Evolutionary conservation across 2,113 vertebrate species (phyloP).

Genomic region (Crotalus viridis): DNA sequence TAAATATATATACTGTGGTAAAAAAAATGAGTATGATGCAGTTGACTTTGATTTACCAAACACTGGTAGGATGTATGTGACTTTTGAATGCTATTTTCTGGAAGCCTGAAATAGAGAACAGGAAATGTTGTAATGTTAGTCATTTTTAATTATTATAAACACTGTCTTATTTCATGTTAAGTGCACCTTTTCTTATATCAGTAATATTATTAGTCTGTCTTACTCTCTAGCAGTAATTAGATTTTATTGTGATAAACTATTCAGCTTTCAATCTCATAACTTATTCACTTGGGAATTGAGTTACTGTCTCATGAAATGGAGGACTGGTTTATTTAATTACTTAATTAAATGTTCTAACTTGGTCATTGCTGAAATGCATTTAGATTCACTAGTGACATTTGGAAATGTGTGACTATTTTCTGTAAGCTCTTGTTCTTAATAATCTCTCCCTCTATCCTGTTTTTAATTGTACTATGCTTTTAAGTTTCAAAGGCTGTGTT

Average conservation of each 20-base stretch:
- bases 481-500: slow-evolving; percentile 41
- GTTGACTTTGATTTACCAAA: slow-evolving; percentile 31
- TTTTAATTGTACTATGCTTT: slow-evolving; percentile 17
- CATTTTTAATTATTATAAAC: slow-evolving; percentile 2
- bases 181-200: slow-evolving; percentile 55
- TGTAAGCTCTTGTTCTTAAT: slow-evolving; percentile 49
- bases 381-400: slow-evolving; percentile 42
- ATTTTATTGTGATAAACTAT: slow-evolving; percentile 65
- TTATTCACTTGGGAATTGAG: slow-evolving; percentile 62
- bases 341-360: slow-evolving; percentile 69
- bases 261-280: slow-evolving; percentile 46
- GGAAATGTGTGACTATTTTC: slow-evolving; percentile 40
- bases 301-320: slow-evolving; percentile 68
- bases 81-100: slow-evolving; percentile 44
- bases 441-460: slow-evolving; percentile 31
- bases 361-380: slow-evolving; percentile 64
- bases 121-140: background rate
- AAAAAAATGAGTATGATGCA: slow-evolving; percentile 53
- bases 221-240: slow-evolving; percentile 59
- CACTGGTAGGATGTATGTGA: slow-evolving; percentile 34
- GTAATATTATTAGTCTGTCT: slow-evolving; percentile 48
- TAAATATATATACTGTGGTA: slow-evolving; percentile 29
- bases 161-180: slow-evolving; percentile 55
- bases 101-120: slow-evolving; percentile 25
- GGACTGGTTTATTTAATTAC: slow-evolving; percentile 67